Conservation (phyloP, 1,140 invertebrate species). For the Solen grandis region DNA sequence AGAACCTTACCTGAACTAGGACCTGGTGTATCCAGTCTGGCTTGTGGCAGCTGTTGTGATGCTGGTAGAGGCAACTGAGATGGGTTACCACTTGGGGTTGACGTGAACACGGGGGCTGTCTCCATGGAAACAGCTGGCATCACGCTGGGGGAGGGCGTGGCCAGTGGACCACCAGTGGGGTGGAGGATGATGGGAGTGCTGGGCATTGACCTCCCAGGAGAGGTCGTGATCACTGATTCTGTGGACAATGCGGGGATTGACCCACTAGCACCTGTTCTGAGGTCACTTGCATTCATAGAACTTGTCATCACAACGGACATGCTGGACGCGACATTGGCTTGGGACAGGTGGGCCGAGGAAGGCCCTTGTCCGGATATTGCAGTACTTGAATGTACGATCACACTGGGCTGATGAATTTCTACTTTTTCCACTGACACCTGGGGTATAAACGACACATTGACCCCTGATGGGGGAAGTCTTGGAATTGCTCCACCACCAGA, state of each 20-base stretch:
- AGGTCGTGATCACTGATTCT: slow-evolving; percentile 13
- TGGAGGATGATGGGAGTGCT: slow-evolving; percentile 13
- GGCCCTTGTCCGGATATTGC: too few species aligned
- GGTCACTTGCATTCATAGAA: too few species aligned
- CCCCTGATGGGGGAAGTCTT: background rate
- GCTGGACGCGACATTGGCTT: too few species aligned
- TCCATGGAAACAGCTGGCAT: background rate
- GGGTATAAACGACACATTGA: background rate
- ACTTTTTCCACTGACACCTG: slow-evolving; percentile 11
- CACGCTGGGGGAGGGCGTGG: background rate
- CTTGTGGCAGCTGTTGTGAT: too few species aligned
- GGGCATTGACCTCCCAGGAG: background rate
- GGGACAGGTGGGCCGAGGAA: too few species aligned
- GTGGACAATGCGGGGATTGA: slow-evolving; percentile 37
- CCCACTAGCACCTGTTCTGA: slow-evolving; percentile 31
- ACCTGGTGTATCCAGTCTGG: too few species aligned
- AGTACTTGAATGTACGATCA: slow-evolving; percentile 75
- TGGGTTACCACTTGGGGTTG: too few species aligned
- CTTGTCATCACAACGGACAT: too few species aligned
- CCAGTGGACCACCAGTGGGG: background rate
- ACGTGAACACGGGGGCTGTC: too few species aligned
- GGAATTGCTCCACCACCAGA: too few species aligned
- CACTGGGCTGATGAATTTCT: slow-evolving; percentile 71
- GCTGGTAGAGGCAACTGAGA: too few species aligned
- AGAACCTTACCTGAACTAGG: too few species aligned